Evolutionary conservation across 1,140 invertebrate species (phyloP).

Genomic region (Pseudomyrmex pallidus): DNA sequence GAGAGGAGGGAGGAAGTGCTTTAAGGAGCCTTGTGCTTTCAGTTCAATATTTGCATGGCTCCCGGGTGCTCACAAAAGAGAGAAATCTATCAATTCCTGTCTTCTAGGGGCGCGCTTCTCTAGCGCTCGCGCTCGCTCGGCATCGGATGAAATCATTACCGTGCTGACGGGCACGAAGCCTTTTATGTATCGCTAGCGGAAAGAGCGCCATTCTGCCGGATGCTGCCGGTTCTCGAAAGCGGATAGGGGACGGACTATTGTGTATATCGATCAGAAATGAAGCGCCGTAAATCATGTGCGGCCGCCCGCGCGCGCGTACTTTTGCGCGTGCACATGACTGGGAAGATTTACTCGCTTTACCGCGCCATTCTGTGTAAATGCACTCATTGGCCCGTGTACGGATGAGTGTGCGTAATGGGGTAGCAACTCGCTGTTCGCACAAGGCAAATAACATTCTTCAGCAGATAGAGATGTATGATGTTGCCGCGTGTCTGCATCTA

Average conservation of each 20-base stretch:
- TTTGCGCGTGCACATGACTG: conserved; percentile 64
- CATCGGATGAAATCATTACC: conserved; percentile 81
- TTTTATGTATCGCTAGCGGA: conserved; percentile 71
- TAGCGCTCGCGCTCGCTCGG: conserved; percentile 30
- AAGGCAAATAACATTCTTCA: conserved; percentile 20
- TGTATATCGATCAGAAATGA: conserved; percentile 78
- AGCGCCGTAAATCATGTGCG: conserved; percentile 78
- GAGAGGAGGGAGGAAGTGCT: conserved; percentile 66
- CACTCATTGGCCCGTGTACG: conserved; percentile 32
- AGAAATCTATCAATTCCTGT: conserved; percentile 84
- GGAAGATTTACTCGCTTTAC: conserved; percentile 53
- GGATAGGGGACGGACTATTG: conserved; percentile 65
- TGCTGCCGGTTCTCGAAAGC: conserved; percentile 36
- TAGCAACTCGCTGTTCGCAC: conserved; percentile 27
- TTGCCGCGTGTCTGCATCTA: not conserved
- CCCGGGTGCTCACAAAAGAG: conserved; percentile 75
- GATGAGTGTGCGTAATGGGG: conserved; percentile 33
- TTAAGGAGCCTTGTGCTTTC: conserved; percentile 75
- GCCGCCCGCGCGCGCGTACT: not conserved
- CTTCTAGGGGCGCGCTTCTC: conserved; percentile 68
- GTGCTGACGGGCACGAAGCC: conserved; percentile 68
- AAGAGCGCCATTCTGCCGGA: conserved; percentile 42
- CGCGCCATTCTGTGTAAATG: conserved; percentile 14
- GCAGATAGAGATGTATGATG: conserved; percentile 23
- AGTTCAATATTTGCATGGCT: conserved; percentile 78